phyloP scores from a whole-genome alignment of 2,888 invertebrate species.

The Nomada ruficornis region DNA sequence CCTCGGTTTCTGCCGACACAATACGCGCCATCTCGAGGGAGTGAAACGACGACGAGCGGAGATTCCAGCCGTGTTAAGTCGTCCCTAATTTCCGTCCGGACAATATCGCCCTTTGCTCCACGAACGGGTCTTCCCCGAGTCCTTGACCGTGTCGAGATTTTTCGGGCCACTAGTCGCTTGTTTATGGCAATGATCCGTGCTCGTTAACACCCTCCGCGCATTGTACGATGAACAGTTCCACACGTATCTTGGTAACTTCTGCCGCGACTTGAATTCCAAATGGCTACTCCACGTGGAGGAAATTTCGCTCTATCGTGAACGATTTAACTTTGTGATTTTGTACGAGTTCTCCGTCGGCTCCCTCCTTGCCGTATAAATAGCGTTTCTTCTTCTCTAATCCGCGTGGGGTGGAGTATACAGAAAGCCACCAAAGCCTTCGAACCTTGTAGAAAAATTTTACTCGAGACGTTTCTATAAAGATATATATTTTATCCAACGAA shows the following conservation, averaged over 20 bases:
- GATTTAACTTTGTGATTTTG: conserved; percentile 5
- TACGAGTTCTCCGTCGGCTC: neutral
- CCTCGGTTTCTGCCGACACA: neutral
- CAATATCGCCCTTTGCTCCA: neutral
- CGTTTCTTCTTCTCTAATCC: too few relatives aligned
- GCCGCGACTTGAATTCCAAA: conserved; percentile 31
- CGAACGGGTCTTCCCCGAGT: neutral
- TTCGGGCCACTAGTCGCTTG: neutral
- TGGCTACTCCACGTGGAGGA: neutral
- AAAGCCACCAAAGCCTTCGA: too few relatives aligned
- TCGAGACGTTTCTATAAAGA: too few relatives aligned
- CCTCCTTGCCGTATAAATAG: neutral
- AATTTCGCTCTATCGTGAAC: conserved; percentile 7
- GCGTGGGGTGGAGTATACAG: neutral
- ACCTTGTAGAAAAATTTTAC: too few relatives aligned
- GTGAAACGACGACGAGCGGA: neutral
- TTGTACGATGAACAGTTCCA: neutral
- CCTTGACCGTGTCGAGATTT: conserved; percentile 25
- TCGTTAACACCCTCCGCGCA: conserved; percentile 15
- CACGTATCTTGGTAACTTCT: conserved; percentile 20
- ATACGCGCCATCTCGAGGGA: neutral
- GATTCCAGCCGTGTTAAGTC: neutral
- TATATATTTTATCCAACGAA: too few relatives aligned
- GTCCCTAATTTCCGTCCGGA: neutral
- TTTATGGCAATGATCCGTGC: conserved; percentile 1